phyloP scores from a whole-genome alignment of 2,888 invertebrate species.

The Melieria picta region DNA sequence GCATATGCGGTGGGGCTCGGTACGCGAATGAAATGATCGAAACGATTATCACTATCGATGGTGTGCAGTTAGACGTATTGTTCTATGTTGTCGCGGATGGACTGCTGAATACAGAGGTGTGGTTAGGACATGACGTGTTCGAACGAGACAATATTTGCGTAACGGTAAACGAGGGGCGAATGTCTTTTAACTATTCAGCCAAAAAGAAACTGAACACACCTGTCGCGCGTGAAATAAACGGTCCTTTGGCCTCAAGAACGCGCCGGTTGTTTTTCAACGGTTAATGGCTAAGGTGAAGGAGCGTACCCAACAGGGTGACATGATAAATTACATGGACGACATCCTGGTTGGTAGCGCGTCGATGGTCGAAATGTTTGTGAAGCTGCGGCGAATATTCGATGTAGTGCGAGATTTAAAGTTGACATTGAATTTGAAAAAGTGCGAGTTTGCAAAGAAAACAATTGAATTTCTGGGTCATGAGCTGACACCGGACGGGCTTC shows the following conservation, averaged over 20 bases:
- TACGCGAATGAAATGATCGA: constrained; percentile 5
- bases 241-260: constrained; percentile 10
- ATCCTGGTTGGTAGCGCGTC: constrained; percentile 24
- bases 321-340: constrained; percentile 32
- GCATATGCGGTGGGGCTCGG: constrained; percentile 16
- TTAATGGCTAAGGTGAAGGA: constrained; percentile 29
- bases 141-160: constrained; percentile 5
- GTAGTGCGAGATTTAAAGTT: constrained; percentile 23
- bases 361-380: constrained; percentile 20
- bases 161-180: background rate
- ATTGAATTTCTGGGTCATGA: constrained; percentile 31
- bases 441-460: constrained; percentile 33
- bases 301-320: constrained; percentile 22
- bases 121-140: background rate
- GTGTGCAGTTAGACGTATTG: background rate
- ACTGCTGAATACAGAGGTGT: background rate
- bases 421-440: constrained; percentile 35
- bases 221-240: constrained; percentile 8
- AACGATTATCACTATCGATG: background rate
- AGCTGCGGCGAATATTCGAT: constrained; percentile 20
- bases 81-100: constrained; percentile 3
- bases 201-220: constrained; percentile 2
- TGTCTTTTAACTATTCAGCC: background rate
- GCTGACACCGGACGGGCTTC: too few species aligned
- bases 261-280: constrained; percentile 22